Percentiles rank a stretch among this genome's conserved stretches.
These are phyloP conservation scores for Anarhynchus alexandrinus DNA, from an alignment of 2,113 vertebrate species.

Conservation along the genomic window DNA sequence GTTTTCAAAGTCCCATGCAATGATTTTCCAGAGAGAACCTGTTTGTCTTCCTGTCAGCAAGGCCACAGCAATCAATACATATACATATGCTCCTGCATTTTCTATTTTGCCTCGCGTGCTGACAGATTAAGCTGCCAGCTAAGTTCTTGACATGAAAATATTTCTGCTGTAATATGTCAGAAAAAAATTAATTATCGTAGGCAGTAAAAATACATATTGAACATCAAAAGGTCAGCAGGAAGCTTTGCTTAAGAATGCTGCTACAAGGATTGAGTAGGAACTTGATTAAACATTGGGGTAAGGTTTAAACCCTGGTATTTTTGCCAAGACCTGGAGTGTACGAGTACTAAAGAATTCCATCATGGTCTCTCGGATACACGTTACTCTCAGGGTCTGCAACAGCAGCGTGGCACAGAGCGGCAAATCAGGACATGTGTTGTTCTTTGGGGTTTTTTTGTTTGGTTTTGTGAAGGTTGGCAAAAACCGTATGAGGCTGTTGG, in stretches of 20 bases:
- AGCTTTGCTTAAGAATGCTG: not conserved
- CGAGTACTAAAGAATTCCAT: not conserved
- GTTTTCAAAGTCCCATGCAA: not conserved
- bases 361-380: not conserved
- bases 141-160: not conserved
- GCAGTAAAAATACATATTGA: not conserved
- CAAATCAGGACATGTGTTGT: not conserved
- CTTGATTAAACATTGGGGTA: not conserved
- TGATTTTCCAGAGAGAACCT: not conserved
- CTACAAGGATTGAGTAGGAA: not conserved
- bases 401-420: not conserved
- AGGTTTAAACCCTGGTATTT: not conserved
- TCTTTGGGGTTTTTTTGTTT: not conserved
- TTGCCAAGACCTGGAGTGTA: not conserved
- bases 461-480: not conserved
- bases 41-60: not conserved
- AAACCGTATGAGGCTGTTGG: not conserved
- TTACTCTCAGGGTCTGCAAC: not conserved
- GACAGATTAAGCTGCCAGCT: not conserved
- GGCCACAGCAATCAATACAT: not conserved
- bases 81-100: not conserved
- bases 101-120: accelerated
- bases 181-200: not conserved
- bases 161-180: not conserved
- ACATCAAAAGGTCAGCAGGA: not conserved